A percentile compares a stretch with the other conserved stretches of the same genome.
Evolutionary conservation across 2,113 vertebrate species (phyloP).

Genomic region (Saccopteryx leptura): DNA sequence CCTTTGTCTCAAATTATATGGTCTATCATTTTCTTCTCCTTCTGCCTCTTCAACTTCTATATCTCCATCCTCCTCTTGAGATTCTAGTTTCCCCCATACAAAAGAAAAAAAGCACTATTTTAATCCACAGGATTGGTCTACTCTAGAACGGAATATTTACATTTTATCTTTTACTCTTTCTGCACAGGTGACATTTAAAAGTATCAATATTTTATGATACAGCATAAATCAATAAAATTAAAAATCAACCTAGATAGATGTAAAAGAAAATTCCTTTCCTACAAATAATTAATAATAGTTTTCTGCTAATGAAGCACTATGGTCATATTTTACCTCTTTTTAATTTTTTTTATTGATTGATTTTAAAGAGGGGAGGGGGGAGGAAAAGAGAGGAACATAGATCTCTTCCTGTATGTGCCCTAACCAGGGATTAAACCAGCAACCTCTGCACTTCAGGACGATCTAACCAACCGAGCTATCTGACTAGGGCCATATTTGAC

Average conservation of each 20-base stretch:
- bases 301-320: conserved; percentile 11
- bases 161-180: conserved; percentile 57
- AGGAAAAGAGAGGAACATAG: too few relatives aligned
- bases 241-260: conserved; percentile 42
- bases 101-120: background rate
- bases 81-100: conserved; percentile 90
- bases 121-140: background rate
- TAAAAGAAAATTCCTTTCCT: conserved; percentile 36
- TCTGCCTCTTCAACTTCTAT: conserved; percentile 98
- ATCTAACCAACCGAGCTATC: too few relatives aligned
- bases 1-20: conserved; percentile 98
- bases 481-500: background rate
- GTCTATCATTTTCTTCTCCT: conserved; percentile 97
- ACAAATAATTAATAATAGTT: conserved; percentile 55
- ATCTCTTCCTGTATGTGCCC: too few relatives aligned
- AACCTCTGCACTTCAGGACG: too few relatives aligned
- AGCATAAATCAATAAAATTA: conserved; percentile 50
- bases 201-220: conserved; percentile 27
- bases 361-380: too few relatives aligned
- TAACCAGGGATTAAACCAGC: too few relatives aligned
- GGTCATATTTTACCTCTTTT: background rate
- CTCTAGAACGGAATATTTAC: conserved; percentile 42
- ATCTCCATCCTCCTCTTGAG: conserved; percentile 97
- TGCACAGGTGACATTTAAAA: conserved; percentile 33
- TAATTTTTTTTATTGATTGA: too few relatives aligned